phyloP scores from a whole-genome alignment of 2,797 vertebrate species.

The Poecilia gillii region DNA sequence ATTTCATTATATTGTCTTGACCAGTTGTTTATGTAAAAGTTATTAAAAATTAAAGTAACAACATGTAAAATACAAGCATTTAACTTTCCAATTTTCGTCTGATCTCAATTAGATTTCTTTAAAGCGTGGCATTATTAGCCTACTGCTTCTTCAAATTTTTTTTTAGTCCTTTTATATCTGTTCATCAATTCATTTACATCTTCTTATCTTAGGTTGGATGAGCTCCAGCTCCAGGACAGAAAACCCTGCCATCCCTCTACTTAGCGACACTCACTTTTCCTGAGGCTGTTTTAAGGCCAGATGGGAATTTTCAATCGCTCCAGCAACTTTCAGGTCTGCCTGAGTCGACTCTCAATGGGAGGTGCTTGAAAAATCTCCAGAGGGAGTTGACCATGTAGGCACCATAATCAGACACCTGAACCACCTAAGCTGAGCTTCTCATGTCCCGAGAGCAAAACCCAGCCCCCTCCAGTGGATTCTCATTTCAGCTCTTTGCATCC shows the following conservation, averaged over 20 bases:
- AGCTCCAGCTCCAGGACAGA: not conserved
- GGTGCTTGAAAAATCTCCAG: not conserved
- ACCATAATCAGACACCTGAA: not conserved
- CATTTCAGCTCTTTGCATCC: not conserved
- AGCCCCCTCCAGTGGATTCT: not conserved
- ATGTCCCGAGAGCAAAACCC: not conserved
- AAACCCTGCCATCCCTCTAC: not conserved
- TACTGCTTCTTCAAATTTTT: not conserved
- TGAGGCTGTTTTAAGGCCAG: not conserved
- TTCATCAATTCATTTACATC: not conserved
- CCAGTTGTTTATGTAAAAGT: not conserved
- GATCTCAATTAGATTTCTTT: not conserved
- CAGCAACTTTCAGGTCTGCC: not conserved
- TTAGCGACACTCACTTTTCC: not conserved
- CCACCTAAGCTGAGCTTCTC: not conserved
- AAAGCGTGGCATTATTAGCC: not conserved
- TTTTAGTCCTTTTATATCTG: not conserved
- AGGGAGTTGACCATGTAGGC: not conserved
- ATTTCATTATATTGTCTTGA: slow-evolving; percentile 5
- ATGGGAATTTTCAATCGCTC: not conserved
- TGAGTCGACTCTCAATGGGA: not conserved
- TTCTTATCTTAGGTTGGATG: not conserved
- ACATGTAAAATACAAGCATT: not conserved
- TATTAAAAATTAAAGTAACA: not conserved
- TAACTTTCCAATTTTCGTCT: not conserved